Base-by-base conservation (phyloP, 2,888 invertebrate genomes). In the Nycteola revayana region DNA sequence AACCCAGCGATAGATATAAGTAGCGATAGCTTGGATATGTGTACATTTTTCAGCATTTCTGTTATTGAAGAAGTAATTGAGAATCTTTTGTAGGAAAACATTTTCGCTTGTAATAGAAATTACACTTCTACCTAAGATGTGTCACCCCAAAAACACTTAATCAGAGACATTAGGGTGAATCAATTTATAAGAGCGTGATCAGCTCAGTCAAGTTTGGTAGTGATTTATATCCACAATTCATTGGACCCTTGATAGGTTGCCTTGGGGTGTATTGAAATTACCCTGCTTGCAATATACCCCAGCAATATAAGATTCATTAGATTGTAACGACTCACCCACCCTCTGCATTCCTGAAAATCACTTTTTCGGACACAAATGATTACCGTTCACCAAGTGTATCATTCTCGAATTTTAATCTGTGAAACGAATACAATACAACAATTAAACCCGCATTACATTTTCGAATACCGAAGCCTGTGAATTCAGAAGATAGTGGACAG, bases 211-310 rank as follows among this genome's bases (percentile, higher is more conserved):
- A 59, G 60, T 79, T 78, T 14, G 76, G 57, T 64, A 62, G 56
- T 80, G 77, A 85, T 84, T 80, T 83, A 84, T 79, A 51, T 52
- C 56, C 49, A 44, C 46, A 53, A 51, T 59, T 55, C 49, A 52
- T 39, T 56, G 48, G 14, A 2, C 14, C 14, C 14, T 3, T 14
- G 14, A 3, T 14, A 14, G 60, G 52, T 60, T 58, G 60, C 69
- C 70, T 58, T 56, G 64, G 67, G 79, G 74, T 66, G 61, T 49
- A 68, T 66, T 71, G 75, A 78, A 77, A 76, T 63, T 63, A 62
- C 65, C 69, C 62, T 55, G 55, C 61, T 52, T 62, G 63, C 59
- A 46, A 59, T 59, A 58, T 60, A 55, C 66, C 73, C 71, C 43
- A 26, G 52, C 49, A 43, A 54, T 57, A 60, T 53, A 60, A 60